phyloP scores from a whole-genome alignment of 2,797 vertebrate genomes.

The Molossus molossus region DNA sequence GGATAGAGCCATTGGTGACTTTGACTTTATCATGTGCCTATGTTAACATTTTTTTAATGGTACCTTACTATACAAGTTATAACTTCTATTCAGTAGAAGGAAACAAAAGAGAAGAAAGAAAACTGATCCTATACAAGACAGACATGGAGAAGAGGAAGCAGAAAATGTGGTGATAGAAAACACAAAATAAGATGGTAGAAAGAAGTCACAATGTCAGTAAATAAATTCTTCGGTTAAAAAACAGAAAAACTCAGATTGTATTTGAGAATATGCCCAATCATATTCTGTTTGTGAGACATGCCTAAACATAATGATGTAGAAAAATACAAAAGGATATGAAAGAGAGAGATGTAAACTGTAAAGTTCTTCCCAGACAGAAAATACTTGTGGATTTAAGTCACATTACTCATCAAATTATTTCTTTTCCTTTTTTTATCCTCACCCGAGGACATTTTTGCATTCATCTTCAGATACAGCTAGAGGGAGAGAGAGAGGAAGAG shows the following conservation, averaged over 20 bases:
- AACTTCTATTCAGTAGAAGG: background rate
- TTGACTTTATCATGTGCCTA: conserved; percentile 15
- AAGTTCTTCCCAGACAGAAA: background rate
- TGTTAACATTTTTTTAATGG: background rate
- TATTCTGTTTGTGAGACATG: background rate
- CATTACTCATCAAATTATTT: conserved; percentile 6
- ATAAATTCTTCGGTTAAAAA: conserved; percentile 41
- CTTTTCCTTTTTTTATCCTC: background rate
- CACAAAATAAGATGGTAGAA: conserved; percentile 30
- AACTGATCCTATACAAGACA: background rate
- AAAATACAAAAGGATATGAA: conserved; percentile 35
- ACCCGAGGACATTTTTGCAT: no score
- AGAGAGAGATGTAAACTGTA: background rate
- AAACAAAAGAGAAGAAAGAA: conserved; percentile 41
- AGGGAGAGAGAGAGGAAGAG: background rate
- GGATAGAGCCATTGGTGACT: background rate
- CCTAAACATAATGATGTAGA: conserved; percentile 31
- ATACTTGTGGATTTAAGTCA: background rate
- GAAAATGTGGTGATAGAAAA: background rate
- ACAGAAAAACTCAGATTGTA: conserved; percentile 1
- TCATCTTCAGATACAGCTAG: background rate
- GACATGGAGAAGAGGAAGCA: background rate
- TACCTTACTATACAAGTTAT: conserved; percentile 18
- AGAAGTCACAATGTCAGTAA: conserved; percentile 1
- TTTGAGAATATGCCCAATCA: background rate